Evolutionary conservation across 2,888 invertebrate genomes (phyloP), one percentile per base, ranked within the genome.

Genomic region (Yponomeuta sedellus): DNA sequence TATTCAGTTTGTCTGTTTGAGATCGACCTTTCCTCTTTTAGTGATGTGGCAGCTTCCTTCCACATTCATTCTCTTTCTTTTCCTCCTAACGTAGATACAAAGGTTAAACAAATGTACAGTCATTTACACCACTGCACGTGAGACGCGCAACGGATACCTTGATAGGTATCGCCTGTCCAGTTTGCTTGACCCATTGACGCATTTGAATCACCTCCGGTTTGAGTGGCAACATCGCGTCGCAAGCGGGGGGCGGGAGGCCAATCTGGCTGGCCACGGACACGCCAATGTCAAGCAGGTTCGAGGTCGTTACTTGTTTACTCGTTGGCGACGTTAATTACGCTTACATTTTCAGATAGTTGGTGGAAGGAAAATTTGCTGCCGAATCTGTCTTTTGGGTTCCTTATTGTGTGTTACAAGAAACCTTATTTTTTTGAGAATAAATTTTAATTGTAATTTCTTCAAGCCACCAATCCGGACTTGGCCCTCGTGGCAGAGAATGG

Each of bases 231-330:
- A 63, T 70, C 70, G 65, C 67, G 66, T 64, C 67, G 65, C 65
- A 58, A 67, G 68, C 20, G 69, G 68, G 67, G 72, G 66, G 71
- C 68, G 73, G 73, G 68, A 77, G 76, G 76, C 71, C 80, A 73
- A 74, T 74, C 71, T 70, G 71, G 77, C 76, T 77, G 78, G 80
- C 71, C 76, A 73, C 61, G 66, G 57, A 59, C 39, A 62, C 68
- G 71, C 73, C 78, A 78, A 80, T 81, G 84, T 81, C 80, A 77
- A 72, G 71, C 71, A 78, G 74, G 82, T 83, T 85, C 83, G 85
- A 83, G 86, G 86, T 74, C 82, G 73, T 64, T 69, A 67, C 76
- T 78, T 85, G 85, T 86, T 87, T 84, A 85, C 83, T 70, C 61
- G 63, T 11, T 57, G 65, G 65, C 57, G 64, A 68, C 44, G 72